phyloP scores from a whole-genome alignment of 2,113 vertebrate genomes.

The Pseudopipra pipra region DNA sequence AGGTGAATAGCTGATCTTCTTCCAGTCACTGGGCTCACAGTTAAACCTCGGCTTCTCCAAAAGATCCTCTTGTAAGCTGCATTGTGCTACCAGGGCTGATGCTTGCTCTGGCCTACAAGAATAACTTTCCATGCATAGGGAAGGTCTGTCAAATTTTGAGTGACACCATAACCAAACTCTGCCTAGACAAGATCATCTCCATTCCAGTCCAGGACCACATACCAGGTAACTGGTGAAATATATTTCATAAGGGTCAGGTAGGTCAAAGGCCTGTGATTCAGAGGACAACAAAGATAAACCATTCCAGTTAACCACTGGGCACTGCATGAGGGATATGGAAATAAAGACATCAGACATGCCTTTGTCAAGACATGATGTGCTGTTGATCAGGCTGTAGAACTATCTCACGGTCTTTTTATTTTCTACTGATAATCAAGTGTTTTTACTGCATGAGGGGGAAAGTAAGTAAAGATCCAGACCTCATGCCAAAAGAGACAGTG shows the following conservation, averaged over 20 bases:
- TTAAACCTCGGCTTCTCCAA: slow-evolving; percentile 33
- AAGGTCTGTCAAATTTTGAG: neutral
- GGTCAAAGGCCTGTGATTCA: neutral
- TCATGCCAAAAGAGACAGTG: neutral
- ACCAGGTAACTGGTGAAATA: neutral
- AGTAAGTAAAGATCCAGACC: neutral
- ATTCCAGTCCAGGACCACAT: neutral
- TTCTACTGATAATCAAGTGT: neutral
- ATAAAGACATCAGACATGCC: neutral
- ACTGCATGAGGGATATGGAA: neutral
- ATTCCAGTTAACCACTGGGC: neutral
- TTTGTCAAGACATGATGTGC: neutral
- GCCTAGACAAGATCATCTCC: slow-evolving; percentile 35
- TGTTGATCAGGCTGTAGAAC: neutral
- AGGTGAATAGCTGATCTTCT: slow-evolving; percentile 16
- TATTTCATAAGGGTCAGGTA: neutral
- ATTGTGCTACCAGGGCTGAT: neutral
- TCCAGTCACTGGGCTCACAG: neutral
- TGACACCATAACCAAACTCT: slow-evolving; percentile 8
- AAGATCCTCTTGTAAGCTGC: neutral
- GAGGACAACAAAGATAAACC: neutral
- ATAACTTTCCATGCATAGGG: neutral
- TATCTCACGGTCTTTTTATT: neutral
- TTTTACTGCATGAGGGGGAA: neutral
- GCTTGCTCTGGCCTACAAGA: slow-evolving; percentile 25